A percentile compares a stretch with the other conserved stretches of the same genome.
Conservation (phyloP, 2,888 invertebrate species). For the Ypsolopha scabrella region DNA sequence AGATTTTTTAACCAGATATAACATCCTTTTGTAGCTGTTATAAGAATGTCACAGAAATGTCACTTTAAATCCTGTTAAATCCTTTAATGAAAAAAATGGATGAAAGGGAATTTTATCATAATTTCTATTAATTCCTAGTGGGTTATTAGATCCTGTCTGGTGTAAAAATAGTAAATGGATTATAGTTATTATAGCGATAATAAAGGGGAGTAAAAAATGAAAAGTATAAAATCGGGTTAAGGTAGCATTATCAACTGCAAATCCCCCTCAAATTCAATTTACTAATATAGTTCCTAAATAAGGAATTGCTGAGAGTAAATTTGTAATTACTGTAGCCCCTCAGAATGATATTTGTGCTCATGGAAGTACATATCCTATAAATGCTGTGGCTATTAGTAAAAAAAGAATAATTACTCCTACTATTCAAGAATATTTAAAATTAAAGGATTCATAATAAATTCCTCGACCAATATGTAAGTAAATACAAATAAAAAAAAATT, state of each 20-base stretch:
- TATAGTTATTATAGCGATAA: conserved; percentile 71
- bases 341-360: conserved; percentile 88
- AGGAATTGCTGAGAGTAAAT: conserved; percentile 78
- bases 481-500: conserved; percentile 78
- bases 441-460: conserved; percentile 59
- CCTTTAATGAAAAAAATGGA: conserved; percentile 75
- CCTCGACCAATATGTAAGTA: conserved; percentile 78
- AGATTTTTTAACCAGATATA: too few relatives aligned
- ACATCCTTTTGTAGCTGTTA: too few relatives aligned
- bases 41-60: too few relatives aligned
- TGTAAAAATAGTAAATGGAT: conserved; percentile 77
- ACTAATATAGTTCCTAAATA: conserved; percentile 74
- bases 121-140: conserved; percentile 74
- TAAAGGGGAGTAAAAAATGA: conserved; percentile 80
- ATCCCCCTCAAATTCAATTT: conserved; percentile 82
- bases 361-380: conserved; percentile 82
- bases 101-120: conserved; percentile 78
- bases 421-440: conserved; percentile 72
- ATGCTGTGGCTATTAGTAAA: conserved; percentile 77
- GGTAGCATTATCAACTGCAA: conserved; percentile 79
- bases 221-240: conserved; percentile 82
- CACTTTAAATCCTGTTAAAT: conserved; percentile 66
- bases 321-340: conserved; percentile 85
- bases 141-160: conserved; percentile 77
- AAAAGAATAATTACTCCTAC: conserved; percentile 76